Evolutionary conservation across 2,888 invertebrate species (phyloP).

Genomic region (Sarcophaga subvicina): DNA sequence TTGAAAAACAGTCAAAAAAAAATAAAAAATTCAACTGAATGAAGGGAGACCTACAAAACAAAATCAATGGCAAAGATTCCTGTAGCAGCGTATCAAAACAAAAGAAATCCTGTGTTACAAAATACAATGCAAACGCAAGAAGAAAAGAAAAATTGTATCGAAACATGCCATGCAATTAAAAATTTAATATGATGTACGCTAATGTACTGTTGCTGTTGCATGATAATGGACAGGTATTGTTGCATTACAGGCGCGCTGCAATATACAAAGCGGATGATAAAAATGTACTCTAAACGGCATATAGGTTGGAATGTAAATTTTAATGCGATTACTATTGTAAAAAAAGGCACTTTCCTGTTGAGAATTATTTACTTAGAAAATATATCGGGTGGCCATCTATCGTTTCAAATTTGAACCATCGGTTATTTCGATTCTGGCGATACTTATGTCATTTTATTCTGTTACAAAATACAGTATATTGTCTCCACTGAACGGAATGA

Average conservation of each 20-base stretch:
- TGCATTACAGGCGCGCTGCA: neutral
- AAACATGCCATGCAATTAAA: constrained; percentile 52
- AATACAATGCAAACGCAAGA: neutral
- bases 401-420: too few species aligned
- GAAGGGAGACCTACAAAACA: constrained; percentile 1
- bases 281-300: too few species aligned
- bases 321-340: too few species aligned
- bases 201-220: constrained; percentile 14
- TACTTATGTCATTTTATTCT: too few species aligned
- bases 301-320: too few species aligned
- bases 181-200: constrained; percentile 43
- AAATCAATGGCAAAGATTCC: constrained; percentile 46
- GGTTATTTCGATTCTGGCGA: too few species aligned
- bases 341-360: too few species aligned
- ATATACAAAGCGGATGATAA: neutral
- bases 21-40: neutral
- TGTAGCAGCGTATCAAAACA: neutral
- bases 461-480: too few species aligned
- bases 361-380: too few species aligned
- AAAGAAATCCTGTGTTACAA: neutral
- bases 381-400: too few species aligned
- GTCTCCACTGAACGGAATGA: too few species aligned
- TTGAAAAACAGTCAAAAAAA: constrained; percentile 19
- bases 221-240: neutral
- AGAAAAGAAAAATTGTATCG: neutral